Percentiles rank a stretch among this genome's conserved stretches.
Conservation (phyloP, 2,797 vertebrate species). For the Rhynchonycteris naso region DNA sequence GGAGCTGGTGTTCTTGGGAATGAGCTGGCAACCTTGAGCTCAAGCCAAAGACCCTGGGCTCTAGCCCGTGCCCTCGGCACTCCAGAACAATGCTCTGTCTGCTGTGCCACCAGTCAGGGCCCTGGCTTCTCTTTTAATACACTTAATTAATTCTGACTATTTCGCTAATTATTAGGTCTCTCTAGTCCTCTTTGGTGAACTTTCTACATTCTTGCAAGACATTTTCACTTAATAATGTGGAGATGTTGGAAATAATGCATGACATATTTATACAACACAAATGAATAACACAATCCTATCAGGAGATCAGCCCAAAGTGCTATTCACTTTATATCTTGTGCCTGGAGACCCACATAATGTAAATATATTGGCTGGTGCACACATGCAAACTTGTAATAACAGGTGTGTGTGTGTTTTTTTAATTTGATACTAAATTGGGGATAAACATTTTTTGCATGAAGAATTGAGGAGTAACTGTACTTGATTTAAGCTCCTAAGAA, state of each 20-base stretch:
- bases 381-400: not conserved
- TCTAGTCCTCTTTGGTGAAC: not conserved
- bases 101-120: too few species aligned
- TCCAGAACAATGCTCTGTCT: too few species aligned
- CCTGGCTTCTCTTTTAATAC: not conserved
- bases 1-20: too few species aligned
- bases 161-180: not conserved
- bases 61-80: too few species aligned
- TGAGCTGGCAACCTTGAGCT: too few species aligned
- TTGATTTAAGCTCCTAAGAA: not conserved
- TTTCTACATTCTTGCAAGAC: not conserved
- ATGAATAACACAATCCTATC: not conserved
- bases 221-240: not conserved
- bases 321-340: not conserved
- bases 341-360: too few species aligned
- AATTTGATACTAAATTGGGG: not conserved
- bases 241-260: not conserved
- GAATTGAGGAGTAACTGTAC: not conserved
- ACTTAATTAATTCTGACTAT: not conserved
- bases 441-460: constrained; percentile 7
- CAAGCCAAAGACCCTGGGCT: too few species aligned
- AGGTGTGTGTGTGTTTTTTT: not conserved
- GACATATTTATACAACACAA: not conserved
- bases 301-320: not conserved
- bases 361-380: not conserved